These are phyloP conservation scores for Anabas testudineus DNA, from an alignment of 2,797 vertebrate species.

Conservation along the genomic window DNA sequence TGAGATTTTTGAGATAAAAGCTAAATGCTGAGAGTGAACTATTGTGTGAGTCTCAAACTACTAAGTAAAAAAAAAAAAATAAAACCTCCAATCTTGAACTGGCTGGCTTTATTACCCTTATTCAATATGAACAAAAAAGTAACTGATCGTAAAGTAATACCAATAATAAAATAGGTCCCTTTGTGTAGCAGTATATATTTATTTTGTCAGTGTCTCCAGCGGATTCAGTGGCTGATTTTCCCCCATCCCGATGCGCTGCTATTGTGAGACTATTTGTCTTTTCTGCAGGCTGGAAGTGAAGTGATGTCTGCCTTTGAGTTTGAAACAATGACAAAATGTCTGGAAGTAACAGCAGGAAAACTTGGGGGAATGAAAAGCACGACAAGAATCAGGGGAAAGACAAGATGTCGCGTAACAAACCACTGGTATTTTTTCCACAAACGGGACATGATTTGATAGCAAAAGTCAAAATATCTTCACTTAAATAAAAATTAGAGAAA, in stretches of 20 bases:
- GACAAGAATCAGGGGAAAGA: constrained; percentile 52
- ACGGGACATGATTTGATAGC: constrained; percentile 41
- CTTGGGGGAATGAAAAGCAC: constrained; percentile 18
- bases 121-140: constrained; percentile 67
- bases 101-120: constrained; percentile 36
- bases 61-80: constrained; percentile 34
- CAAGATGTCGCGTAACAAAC: constrained; percentile 50
- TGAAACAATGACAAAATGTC: constrained; percentile 39
- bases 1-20: constrained; percentile 21
- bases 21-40: constrained; percentile 24
- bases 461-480: constrained; percentile 49
- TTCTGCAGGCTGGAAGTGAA: constrained; percentile 69
- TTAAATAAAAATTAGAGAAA: constrained; percentile 55
- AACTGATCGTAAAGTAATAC: constrained; percentile 18
- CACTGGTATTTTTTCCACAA: constrained; percentile 47
- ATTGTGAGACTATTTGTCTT: constrained; percentile 55
- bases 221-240: constrained; percentile 7
- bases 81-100: too few relatives aligned
- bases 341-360: constrained; percentile 35
- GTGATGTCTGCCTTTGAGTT: constrained; percentile 41
- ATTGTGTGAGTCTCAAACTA: constrained; percentile 16
- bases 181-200: constrained; percentile 10
- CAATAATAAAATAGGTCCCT: constrained; percentile 43
- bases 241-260: constrained; percentile 28
- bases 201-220: constrained; percentile 4